Percentiles rank a stretch among this genome's conserved stretches.
Evolutionary conservation across 2,888 invertebrate genomes (phyloP).

Genomic region (Volucella inflata): DNA sequence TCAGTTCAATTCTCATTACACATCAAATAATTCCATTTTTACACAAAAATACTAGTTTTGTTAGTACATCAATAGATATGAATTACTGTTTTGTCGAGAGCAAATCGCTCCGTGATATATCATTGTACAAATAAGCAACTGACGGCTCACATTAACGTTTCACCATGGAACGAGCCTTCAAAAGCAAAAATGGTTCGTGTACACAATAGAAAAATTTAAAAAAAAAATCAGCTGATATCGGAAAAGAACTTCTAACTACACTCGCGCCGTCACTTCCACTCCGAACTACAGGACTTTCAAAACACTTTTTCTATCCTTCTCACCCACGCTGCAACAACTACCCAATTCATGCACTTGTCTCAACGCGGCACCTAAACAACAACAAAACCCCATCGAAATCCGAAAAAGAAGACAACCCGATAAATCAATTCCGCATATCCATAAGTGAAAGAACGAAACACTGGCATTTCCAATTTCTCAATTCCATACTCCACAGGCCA

Average conservation of each 20-base stretch:
- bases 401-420: constrained; percentile 48
- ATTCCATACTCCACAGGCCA: too few relatives aligned
- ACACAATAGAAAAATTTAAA: constrained; percentile 24
- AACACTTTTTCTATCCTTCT: constrained; percentile 60
- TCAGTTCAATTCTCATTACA: too few relatives aligned
- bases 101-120: too few relatives aligned
- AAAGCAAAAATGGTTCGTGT: constrained; percentile 44
- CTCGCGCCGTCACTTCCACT: constrained; percentile 53
- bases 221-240: constrained; percentile 28
- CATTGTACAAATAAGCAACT: too few relatives aligned
- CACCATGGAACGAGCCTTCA: neutral
- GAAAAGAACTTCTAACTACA: neutral
- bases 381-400: neutral
- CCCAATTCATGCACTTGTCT: constrained; percentile 44
- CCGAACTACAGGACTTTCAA: constrained; percentile 34
- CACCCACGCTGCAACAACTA: constrained; percentile 42
- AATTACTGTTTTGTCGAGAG: too few relatives aligned
- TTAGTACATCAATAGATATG: too few relatives aligned
- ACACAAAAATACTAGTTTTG: too few relatives aligned
- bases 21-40: too few relatives aligned
- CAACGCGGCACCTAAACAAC: constrained; percentile 7
- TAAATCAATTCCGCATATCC: neutral
- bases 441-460: too few relatives aligned
- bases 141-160: too few relatives aligned
- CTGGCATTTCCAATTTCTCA: too few relatives aligned